Base-by-base conservation (phyloP, 2,888 invertebrate species). In the Nipponacmea schrenckii region DNA sequence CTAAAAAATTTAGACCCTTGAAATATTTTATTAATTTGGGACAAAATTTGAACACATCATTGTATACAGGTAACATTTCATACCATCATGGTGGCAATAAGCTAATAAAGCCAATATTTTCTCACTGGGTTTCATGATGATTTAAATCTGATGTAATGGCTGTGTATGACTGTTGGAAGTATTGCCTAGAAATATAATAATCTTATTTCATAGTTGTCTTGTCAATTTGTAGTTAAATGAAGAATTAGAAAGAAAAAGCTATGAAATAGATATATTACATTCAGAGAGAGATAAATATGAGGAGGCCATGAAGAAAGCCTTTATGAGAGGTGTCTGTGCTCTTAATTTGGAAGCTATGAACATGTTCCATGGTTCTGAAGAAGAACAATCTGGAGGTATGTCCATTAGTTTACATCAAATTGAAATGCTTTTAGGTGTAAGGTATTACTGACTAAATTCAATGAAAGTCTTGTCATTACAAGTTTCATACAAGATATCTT, bases 251-350 rank as follows among this genome's bases (percentile, higher is more conserved):
- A 67, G 75, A 10, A 69, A 84, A 3, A 71, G 81, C 39, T 63
- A 67, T 5, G 86, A 87, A 70, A 81, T 88, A 15, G 50, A 70
- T 7, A 70, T 74, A 31, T 79, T 88, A 69, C 84, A 86, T 27
- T 68, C 71, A 12, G 85, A 87, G 67, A 69, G 85, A 39, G 87
- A 87, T 12, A 69, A 75, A 8, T 86, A 87, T 66, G 87, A 88
- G 69, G 87, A 89, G 70, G 82, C 84, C 62, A 87, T 88, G 85
- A 88, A 88, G 80, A 88, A 88, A 70, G 88, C 89, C 7, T 89
- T 89, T 75, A 88, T 89, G 89, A 76, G 89, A n/a, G 89, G 88
- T 2, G 88, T 89, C 17, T 89, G 89, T 79, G 89, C 88, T 0
- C 83, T 89, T 44, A 89, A 89, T 75, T 79, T 88, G 70, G 89